These are phyloP conservation scores for Saturnia pavonia DNA, from an alignment of 2,888 invertebrate genomes.

Conservation along the genomic window DNA sequence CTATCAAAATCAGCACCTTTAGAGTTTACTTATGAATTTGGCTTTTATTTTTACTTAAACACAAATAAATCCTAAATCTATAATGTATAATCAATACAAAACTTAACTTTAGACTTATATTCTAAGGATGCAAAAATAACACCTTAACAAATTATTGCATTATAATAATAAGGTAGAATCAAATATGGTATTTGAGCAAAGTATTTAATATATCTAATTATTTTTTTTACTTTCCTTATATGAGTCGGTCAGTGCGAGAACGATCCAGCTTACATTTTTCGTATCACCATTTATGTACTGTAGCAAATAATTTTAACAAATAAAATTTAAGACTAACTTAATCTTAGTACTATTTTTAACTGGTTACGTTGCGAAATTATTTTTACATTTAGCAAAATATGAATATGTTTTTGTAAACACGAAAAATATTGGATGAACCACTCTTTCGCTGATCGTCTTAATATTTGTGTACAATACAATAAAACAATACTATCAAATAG, in stretches of 20 bases:
- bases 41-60: not conserved
- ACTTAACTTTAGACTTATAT: constrained; percentile 5
- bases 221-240: not conserved
- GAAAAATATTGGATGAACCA: not conserved
- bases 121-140: not conserved
- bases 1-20: not conserved
- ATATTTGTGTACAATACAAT: not conserved
- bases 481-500: not conserved
- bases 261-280: not conserved
- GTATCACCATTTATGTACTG: not conserved
- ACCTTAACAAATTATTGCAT: not conserved
- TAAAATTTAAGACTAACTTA: not conserved
- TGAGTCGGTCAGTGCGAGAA: not conserved
- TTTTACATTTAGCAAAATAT: not conserved
- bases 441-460: not conserved
- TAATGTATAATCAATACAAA: constrained; percentile 7
- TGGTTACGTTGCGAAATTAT: not conserved
- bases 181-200: not conserved
- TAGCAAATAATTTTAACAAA: not conserved
- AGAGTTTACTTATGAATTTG: not conserved
- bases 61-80: not conserved
- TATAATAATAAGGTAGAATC: not conserved
- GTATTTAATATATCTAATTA: not conserved
- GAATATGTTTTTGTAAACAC: not conserved
- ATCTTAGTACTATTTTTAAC: not conserved